These are phyloP conservation scores for Fissipunctia ypsillon DNA, from an alignment of 2,888 invertebrate genomes.

Conservation along the genomic window DNA sequence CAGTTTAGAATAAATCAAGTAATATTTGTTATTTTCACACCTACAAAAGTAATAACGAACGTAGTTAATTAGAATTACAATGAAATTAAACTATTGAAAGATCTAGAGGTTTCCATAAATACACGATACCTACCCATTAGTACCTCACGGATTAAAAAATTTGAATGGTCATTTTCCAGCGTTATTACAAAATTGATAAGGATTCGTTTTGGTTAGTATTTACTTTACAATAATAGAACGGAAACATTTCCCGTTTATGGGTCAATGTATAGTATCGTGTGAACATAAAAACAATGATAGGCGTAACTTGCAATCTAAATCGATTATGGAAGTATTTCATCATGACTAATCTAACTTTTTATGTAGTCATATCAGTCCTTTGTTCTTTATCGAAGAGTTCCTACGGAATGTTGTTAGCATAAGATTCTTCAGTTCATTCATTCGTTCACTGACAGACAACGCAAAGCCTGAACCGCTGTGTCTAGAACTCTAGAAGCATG, in stretches of 20 bases:
- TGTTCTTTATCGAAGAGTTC: neutral
- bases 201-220: conserved; percentile 32
- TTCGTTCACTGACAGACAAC: neutral
- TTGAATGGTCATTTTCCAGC: conserved; percentile 35
- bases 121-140: conserved; percentile 7
- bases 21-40: neutral
- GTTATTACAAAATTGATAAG: conserved; percentile 46
- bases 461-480: neutral
- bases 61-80: conserved; percentile 13
- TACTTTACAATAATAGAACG: conserved; percentile 28
- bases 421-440: neutral
- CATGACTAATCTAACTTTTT: conserved; percentile 4
- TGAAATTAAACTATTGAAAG: neutral
- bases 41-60: neutral
- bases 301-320: conserved; percentile 19
- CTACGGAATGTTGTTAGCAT: neutral
- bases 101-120: neutral
- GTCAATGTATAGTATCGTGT: conserved; percentile 38
- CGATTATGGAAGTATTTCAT: conserved; percentile 17
- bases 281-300: conserved; percentile 28
- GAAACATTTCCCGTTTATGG: conserved; percentile 19
- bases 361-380: neutral
- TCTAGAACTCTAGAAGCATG: neutral
- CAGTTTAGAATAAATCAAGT: conserved; percentile 15
- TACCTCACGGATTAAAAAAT: conserved; percentile 23